Evolutionary conservation across 1,140 invertebrate species (phyloP).

Genomic region (Cherax quadricarinatus): DNA sequence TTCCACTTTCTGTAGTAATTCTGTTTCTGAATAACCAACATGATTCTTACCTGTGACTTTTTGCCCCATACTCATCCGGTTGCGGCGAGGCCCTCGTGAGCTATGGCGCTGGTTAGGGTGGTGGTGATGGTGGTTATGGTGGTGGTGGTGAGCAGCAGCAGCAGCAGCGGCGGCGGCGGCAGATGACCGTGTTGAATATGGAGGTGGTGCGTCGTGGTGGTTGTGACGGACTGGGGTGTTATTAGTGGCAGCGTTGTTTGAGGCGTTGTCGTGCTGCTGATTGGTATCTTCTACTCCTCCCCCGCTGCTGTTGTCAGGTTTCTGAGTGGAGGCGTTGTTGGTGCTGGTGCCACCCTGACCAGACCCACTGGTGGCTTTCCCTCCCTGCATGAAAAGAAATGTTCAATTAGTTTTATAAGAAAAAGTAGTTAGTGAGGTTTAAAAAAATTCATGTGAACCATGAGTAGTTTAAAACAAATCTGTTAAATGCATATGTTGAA

Average conservation of each 20-base stretch:
- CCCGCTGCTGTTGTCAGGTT: constrained; percentile 71
- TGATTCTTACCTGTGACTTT: constrained; percentile 73
- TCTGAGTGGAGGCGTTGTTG: constrained; percentile 57
- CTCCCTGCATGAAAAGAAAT: constrained; percentile 41
- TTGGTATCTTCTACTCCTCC: constrained; percentile 61
- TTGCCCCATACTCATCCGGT: constrained; percentile 74
- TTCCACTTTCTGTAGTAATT: background rate
- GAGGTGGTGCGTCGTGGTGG: constrained; percentile 53
- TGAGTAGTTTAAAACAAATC: no score
- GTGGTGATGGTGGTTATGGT: constrained; percentile 61
- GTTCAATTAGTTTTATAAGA: background rate
- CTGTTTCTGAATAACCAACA: background rate
- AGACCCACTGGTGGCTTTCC: constrained; percentile 30
- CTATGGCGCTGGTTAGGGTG: constrained; percentile 54
- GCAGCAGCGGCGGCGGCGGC: constrained; percentile 38
- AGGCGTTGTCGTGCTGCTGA: constrained; percentile 74
- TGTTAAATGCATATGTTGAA: no score
- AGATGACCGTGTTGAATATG: constrained; percentile 61
- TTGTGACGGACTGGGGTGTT: constrained; percentile 71
- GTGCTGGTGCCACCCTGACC: constrained; percentile 48
- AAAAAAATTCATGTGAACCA: background rate
- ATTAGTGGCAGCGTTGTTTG: constrained; percentile 40
- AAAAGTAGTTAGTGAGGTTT: background rate
- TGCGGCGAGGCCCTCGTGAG: constrained; percentile 71
- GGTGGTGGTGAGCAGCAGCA: constrained; percentile 26